Base-by-base conservation (phyloP, 2,888 invertebrate species). In the Ditula angustiorana region DNA sequence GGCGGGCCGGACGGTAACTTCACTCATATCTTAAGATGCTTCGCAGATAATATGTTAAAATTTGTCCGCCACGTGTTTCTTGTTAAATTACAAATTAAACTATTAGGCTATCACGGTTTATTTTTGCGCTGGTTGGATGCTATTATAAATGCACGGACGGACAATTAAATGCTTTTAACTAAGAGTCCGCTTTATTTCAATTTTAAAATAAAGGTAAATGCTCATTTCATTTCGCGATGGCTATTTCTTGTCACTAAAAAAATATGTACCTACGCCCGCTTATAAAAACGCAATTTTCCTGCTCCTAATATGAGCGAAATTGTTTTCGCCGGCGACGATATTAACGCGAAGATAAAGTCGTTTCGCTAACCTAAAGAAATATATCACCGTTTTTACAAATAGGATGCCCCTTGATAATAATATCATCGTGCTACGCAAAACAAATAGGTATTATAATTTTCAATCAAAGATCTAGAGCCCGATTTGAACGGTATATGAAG, bases 231-330 rank as follows among this genome's bases (percentile, higher is more conserved):
- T 69, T 69, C 49, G 64, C 61, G 60, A 56, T 61, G 67, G 67
- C 68, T 59, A 75, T 76, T 78, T 76, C 73, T 72, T 69, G 69
- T 64, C 63, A 62, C 59, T 53, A 67, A 70, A 72, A 74, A 76
- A 76, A 71, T 69, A 69, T 67, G 67, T 70, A 67, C 64, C 67
- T 63, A 56, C 65, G 50, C 60, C 50, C 49, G 58, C 61, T 67
- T 69, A 72, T 74, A 76, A 71, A 72, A 78, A 76, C 74, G 72
- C 76, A 77, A 77, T 81, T 81, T 74, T 72, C 74, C 67, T 67
- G 68, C 66, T 68, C 72, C 74, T 80, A 84, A 82, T 81, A 77
- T 75, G 77, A 72, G 71, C 71, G 78, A 82, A 82, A 83, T 83
- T 83, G 81, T 82, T 82, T 82, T 81, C 74, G 63, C 75, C 73